Evolutionary conservation across 2,797 vertebrate genomes (phyloP), one percentile per base, ranked within the genome.

Genomic region (Pogonophryne albipinna): DNA sequence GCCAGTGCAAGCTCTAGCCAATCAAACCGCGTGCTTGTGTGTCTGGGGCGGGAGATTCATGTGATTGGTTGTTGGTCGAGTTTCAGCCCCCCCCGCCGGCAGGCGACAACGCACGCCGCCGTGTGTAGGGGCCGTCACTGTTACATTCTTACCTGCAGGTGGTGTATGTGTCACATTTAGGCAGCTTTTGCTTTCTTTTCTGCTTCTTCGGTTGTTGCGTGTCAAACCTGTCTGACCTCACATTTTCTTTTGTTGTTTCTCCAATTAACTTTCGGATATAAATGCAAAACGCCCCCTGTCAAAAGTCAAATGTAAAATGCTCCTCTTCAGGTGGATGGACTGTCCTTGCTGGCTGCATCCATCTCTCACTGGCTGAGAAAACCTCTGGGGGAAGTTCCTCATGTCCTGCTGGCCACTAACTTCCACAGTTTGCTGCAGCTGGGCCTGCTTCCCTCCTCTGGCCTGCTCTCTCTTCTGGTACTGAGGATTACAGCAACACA

Each of bases 401-500:
- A 99, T 14, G 74, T 98, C 73, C 95, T 99, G 57, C 68, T 99
- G 85, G 96, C 98, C 20, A 99, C 98, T 61, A 98, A 99, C 91
- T 99, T 99, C 85, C 96, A 99, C 91, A 98, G 97, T 78, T 93
- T 99, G 78, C 91, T 98, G 80, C 96, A 98, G 88, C 91, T 98
- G 63, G 94, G 92, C 57, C 94, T 99, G 63, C 91, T 99, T 19
- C 97, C 97, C 42, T 88, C 92, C 60, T 96, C 93, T 10, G 89
- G 88, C 38, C 92, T 97, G 84, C 92, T 99, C 38, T 96, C 96
- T 44, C 95, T 96, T 61, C 91, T 97, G 94, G 96, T 97, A 91
- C 57, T 65, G 19, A 74, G 6, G 76, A 2, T 80, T 34, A 17
- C 45, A 59, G 4, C 2, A 1, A 19, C 53, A 68, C 46, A 60